Evolutionary conservation across 53 echinoderm and acorn worm species (phyloP).

Genomic region (Crossaster papposus): DNA sequence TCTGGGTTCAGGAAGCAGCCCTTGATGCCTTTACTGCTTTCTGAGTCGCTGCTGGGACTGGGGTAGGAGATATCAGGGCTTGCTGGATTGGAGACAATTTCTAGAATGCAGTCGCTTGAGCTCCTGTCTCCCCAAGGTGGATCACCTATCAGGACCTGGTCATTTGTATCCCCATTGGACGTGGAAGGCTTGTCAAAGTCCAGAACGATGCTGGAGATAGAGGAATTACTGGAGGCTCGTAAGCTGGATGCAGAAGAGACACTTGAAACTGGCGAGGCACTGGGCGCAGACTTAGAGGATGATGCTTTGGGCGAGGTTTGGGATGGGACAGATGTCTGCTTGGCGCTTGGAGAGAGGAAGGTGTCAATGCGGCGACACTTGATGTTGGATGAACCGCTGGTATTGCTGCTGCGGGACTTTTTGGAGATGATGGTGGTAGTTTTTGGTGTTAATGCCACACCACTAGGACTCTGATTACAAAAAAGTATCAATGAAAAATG

Average conservation of each 20-base stretch:
- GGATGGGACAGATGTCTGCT: slow-evolving; percentile 7
- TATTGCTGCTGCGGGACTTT: slow-evolving; percentile 59
- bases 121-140: slow-evolving; percentile 53
- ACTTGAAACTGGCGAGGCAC: slow-evolving; percentile 16
- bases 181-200: slow-evolving; percentile 58
- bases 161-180: slow-evolving; percentile 10
- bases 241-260: slow-evolving; percentile 30
- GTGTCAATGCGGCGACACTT: slow-evolving; percentile 77
- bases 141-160: slow-evolving; percentile 33
- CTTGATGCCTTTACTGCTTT: slow-evolving; percentile 25
- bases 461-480: slow-evolving; percentile 43
- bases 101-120: slow-evolving; percentile 53
- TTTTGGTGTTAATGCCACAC: slow-evolving; percentile 48
- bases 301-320: slow-evolving; percentile 36
- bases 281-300: slow-evolving; percentile 9
- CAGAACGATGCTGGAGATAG: slow-evolving; percentile 26
- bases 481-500: neutral
- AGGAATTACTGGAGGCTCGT: slow-evolving; percentile 46
- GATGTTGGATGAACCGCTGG: slow-evolving; percentile 53
- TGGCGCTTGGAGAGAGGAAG: slow-evolving; percentile 68
- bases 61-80: slow-evolving; percentile 44
- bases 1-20: slow-evolving; percentile 19
- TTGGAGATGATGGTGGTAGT: slow-evolving; percentile 63
- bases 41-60: slow-evolving; percentile 48
- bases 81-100: slow-evolving; percentile 19